Percentiles rank a stretch among this genome's conserved stretches.
phyloP scores from a whole-genome alignment of 1,140 invertebrate species.

The Caenorhabditis briggsae region DNA sequence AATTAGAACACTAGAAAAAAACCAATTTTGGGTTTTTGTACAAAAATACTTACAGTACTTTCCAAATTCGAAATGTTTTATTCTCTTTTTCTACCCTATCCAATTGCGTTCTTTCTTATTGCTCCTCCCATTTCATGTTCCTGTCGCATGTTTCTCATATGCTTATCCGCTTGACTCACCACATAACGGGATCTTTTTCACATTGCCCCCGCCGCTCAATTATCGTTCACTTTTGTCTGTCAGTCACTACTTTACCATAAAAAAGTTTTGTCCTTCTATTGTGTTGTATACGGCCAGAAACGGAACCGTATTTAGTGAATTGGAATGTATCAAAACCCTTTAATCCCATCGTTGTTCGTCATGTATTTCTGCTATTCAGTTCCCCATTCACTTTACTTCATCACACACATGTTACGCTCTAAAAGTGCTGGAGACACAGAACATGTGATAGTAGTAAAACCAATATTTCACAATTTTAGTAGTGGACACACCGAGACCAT shows the following conservation, averaged over 20 bases:
- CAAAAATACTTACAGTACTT: not conserved
- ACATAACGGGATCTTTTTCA: not conserved
- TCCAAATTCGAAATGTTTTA: not conserved
- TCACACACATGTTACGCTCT: constrained; percentile 3
- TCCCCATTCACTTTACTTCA: constrained; percentile 11
- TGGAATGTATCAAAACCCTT: constrained; percentile 34
- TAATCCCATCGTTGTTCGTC: constrained; percentile 23
- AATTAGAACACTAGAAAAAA: too few relatives aligned
- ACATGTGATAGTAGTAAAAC: too few relatives aligned
- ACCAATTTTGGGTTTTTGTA: too few relatives aligned
- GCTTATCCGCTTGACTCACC: constrained; percentile 10
- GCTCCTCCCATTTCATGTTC: too few relatives aligned
- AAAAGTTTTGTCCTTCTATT: not conserved
- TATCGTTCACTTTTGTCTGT: constrained; percentile 34
- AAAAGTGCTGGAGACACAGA: not conserved
- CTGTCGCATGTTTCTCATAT: not conserved
- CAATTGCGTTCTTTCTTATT: too few relatives aligned
- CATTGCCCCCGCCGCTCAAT: constrained; percentile 27
- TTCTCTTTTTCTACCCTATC: not conserved
- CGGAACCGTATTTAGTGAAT: constrained; percentile 23
- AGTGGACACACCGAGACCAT: not conserved
- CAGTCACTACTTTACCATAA: not conserved
- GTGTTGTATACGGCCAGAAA: constrained; percentile 28
- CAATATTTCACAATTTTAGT: not conserved
- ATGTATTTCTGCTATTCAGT: constrained; percentile 16